Evolutionary conservation across 2,113 vertebrate genomes (phyloP).

Genomic region (Alectura lathami): DNA sequence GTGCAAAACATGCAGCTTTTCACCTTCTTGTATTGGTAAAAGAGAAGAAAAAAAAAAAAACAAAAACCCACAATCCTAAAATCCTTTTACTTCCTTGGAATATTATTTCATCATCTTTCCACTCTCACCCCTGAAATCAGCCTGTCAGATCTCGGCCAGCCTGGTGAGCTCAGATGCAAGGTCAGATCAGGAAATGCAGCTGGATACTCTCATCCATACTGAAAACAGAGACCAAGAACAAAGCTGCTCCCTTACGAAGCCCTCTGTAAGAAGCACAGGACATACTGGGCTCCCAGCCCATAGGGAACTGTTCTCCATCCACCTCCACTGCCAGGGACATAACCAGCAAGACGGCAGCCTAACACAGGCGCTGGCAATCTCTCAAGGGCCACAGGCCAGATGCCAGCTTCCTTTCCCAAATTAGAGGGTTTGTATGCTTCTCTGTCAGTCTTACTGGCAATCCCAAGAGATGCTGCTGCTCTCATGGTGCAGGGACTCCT

Average conservation of each 20-base stretch:
- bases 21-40: neutral
- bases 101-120: neutral
- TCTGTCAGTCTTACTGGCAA: neutral
- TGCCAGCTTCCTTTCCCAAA: neutral
- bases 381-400: neutral
- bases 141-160: neutral
- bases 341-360: neutral
- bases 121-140: neutral
- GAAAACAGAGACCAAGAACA: neutral
- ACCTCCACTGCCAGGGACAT: neutral
- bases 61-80: neutral
- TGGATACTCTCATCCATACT: neutral
- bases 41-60: neutral
- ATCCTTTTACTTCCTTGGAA: neutral
- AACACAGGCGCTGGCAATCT: neutral
- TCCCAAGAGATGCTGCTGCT: neutral
- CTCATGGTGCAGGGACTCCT: accelerated
- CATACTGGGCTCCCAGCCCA: neutral
- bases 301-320: neutral
- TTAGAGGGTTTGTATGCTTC: neutral
- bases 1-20: neutral
- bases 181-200: neutral
- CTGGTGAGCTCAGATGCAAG: neutral
- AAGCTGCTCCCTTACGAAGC: neutral
- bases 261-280: neutral